Base-by-base conservation (phyloP, 2,797 vertebrate genomes). In the Antrozous pallidus region DNA sequence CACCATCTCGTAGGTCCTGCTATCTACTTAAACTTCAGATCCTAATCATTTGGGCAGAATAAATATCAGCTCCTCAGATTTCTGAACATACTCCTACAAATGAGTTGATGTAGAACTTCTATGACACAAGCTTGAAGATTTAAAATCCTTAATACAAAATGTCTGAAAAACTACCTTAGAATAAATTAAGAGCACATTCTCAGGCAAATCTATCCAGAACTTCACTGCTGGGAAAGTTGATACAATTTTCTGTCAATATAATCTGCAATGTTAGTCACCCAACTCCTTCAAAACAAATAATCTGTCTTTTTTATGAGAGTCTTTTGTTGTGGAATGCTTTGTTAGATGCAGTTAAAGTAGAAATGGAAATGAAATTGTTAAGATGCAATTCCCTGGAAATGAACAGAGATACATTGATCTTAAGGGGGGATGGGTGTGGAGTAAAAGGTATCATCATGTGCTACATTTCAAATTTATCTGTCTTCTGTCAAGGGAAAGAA, bases 211-310 rank as follows among this genome's bases (percentile, higher is more conserved):
- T 65, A 47, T 36, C 13, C 31, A 78, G 38, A 88, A 56, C 0
- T 45, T 65, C n/a, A 54, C 31, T 56, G 8, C 67, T 38, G 3
- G 24, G 88, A 67, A 79, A 61, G 47, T n/a, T 31, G 33, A 13
- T 45, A 90, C 38, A 75, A 86, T 51, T 45, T 70, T 54, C 70
- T 56, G 42, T 38, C 12, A 80, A 36, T 56, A 20, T 79, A 49
- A 67, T 73, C 71, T 51, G 36, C 16, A 45, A 65, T n/a, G 10
- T 79, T 73, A 73, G 65, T 83, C 67, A 83, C 24, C 91, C 8
- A 88, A 54, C 11, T 78, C 28, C 38, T 93, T 88, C 56, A 84
- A 91, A 88, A 78, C 47, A 78, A 93, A 90, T 56, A 65, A 70
- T 65, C 31, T 61, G 28, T 31, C 38, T 81, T 70, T 49, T 88